These are phyloP conservation scores for Bradynema listronoti DNA, from an alignment of 1,140 invertebrate genomes.

Conservation along the genomic window DNA sequence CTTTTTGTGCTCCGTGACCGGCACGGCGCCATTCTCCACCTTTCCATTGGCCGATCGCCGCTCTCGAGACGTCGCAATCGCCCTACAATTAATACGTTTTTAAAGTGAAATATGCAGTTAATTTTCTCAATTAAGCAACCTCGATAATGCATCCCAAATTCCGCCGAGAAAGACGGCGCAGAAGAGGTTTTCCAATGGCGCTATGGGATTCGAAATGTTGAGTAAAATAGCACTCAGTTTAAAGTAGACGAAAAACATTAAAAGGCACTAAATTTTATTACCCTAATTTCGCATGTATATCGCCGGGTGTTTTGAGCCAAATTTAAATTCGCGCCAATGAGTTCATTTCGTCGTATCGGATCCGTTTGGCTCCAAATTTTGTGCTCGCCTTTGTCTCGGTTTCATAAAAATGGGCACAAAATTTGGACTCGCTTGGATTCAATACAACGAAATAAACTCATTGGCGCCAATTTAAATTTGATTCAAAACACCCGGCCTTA, in stretches of 20 bases:
- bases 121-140: constrained; percentile 22
- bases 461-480: too few species aligned
- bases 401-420: too few species aligned
- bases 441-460: too few species aligned
- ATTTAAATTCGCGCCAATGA: too few species aligned
- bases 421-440: too few species aligned
- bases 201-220: constrained; percentile 94
- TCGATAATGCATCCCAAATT: constrained; percentile 81
- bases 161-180: constrained; percentile 94
- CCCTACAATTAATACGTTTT: constrained; percentile 28
- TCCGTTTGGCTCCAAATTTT: not conserved
- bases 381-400: too few species aligned
- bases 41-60: constrained; percentile 18
- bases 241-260: constrained; percentile 99
- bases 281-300: too few species aligned
- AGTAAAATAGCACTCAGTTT: constrained; percentile 90
- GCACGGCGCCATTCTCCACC: constrained; percentile 36
- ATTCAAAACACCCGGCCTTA: too few species aligned
- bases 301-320: too few species aligned
- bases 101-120: not conserved
- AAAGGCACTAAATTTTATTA: constrained; percentile 69
- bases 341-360: too few species aligned
- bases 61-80: constrained; percentile 35
- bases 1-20: constrained; percentile 33
- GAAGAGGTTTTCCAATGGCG: constrained; percentile 94